Evolutionary conservation across 2,113 vertebrate genomes (phyloP).

Genomic region (Halcyon malimbica): DNA sequence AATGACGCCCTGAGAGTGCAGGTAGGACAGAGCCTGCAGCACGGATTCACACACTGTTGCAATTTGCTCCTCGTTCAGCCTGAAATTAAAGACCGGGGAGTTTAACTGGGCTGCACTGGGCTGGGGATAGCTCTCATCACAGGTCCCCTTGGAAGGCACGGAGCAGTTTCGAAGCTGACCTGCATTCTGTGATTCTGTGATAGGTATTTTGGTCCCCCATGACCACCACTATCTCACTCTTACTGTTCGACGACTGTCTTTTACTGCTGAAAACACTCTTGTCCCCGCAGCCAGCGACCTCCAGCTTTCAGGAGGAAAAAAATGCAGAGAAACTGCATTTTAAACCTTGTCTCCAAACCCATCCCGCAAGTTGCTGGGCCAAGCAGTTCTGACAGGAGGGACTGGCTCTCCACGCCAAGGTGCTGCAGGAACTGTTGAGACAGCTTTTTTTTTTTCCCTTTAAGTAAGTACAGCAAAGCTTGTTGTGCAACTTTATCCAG

Average conservation of each 20-base stretch:
- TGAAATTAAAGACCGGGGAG: slow-evolving; percentile 39
- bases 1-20: slow-evolving; percentile 97
- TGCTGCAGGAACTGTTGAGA: neutral
- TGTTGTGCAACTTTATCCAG: neutral
- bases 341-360: neutral
- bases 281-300: neutral
- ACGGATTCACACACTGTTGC: slow-evolving; percentile 97
- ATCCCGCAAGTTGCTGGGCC: neutral
- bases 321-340: neutral
- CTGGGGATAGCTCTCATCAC: rapidly evolving
- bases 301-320: neutral
- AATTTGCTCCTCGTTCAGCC: slow-evolving; percentile 96
- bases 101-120: neutral
- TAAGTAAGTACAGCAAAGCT: neutral
- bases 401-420: neutral
- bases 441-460: neutral
- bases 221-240: neutral
- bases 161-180: neutral
- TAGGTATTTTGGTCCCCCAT: rapidly evolving
- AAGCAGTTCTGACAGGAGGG: neutral
- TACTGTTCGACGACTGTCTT: rapidly evolving
- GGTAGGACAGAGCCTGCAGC: slow-evolving; percentile 93
- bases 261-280: neutral
- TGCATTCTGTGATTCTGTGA: neutral
- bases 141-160: neutral